Percentiles rank a stretch among this genome's conserved stretches.
These are phyloP conservation scores for Sitodiplosis mosellana DNA, from an alignment of 1,140 invertebrate species.

Conservation along the genomic window DNA sequence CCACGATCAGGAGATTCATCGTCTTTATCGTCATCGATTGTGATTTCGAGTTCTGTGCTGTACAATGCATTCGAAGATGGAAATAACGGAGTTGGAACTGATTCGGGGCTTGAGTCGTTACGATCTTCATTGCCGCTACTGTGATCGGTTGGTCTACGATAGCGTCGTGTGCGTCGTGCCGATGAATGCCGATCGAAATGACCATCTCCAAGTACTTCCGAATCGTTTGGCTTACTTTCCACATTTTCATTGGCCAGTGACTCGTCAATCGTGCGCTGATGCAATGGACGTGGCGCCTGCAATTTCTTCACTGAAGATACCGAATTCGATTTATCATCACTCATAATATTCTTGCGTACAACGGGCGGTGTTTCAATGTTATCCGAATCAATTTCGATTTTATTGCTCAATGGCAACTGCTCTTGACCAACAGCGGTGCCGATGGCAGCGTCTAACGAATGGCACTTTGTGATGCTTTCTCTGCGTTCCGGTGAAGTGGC, in stretches of 20 bases:
- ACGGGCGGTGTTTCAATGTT: slow-evolving; percentile 79
- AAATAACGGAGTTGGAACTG: slow-evolving; percentile 30
- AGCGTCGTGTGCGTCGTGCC: slow-evolving; percentile 58
- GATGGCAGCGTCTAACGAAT: not conserved
- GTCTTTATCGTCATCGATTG: slow-evolving; percentile 33
- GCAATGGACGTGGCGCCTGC: not conserved
- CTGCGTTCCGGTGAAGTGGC: not conserved
- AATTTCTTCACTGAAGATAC: slow-evolving; percentile 3
- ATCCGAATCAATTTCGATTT: slow-evolving; percentile 73
- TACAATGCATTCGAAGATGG: slow-evolving; percentile 25
- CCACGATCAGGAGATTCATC: slow-evolving; percentile 26
- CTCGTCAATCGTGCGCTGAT: not conserved
- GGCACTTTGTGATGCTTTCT: not conserved
- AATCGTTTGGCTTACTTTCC: slow-evolving; percentile 14
- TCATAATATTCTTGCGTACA: slow-evolving; percentile 37
- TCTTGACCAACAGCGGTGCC: no score
- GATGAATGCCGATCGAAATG: slow-evolving; percentile 73
- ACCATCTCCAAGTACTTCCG: slow-evolving; percentile 40
- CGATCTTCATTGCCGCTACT: slow-evolving; percentile 34
- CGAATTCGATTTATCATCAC: slow-evolving; percentile 8
- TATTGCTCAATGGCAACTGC: slow-evolving; percentile 45
- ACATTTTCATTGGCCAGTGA: slow-evolving; percentile 8
- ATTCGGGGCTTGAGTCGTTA: slow-evolving; percentile 22
- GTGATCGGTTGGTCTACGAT: slow-evolving; percentile 50
- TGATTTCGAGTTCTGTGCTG: slow-evolving; percentile 16